Base-by-base conservation (phyloP, 2,888 invertebrate species). In the Cenopis cana region DNA sequence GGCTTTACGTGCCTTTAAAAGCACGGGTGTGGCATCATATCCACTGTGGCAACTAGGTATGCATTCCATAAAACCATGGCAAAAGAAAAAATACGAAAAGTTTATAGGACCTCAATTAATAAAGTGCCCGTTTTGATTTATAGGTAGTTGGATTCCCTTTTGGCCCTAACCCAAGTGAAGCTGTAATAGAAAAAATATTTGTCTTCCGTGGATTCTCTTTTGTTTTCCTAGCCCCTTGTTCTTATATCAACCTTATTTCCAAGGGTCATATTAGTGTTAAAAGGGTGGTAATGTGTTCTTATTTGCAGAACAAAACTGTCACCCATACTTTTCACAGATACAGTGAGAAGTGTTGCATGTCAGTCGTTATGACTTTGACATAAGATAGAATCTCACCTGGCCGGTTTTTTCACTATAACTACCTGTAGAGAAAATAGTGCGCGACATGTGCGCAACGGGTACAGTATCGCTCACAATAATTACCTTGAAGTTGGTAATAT, bases 111-210 rank as follows among this genome's bases (percentile, higher is more conserved):
- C 38, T 59, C 54, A 52, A 70, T 70, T 70, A 70, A 65, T 70
- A 70, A 65, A 59, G 46, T 70, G 65, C 54, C 59, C 46, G 33
- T 49, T 60, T 54, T 70, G 70, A 70, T 70, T 66, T 70, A 66
- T 70, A 24, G 24, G 24, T 24, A 33, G 24, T 54, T 6, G 57
- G 49, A 62, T 64, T 68, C 57, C 57, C 56, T 64, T 64, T 74
- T 70, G 74, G 76, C 62, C 64, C 52, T 57, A 72, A 72, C 76
- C 74, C 72, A 72, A 74, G 64, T 69, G 72, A 70, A 74, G 74
- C 73, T 77, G 76, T 71, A 68, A 71, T 67, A 69, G 68, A 67
- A 70, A 74, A 73, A 75, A 74, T 76, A 73, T 76, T 76, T 74
- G 72, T 72, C 73, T 73, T 74, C 50, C 65, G 62, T 61, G 69